Conservation (phyloP, 2,888 invertebrate genomes). For the Netelia inedita region DNA sequence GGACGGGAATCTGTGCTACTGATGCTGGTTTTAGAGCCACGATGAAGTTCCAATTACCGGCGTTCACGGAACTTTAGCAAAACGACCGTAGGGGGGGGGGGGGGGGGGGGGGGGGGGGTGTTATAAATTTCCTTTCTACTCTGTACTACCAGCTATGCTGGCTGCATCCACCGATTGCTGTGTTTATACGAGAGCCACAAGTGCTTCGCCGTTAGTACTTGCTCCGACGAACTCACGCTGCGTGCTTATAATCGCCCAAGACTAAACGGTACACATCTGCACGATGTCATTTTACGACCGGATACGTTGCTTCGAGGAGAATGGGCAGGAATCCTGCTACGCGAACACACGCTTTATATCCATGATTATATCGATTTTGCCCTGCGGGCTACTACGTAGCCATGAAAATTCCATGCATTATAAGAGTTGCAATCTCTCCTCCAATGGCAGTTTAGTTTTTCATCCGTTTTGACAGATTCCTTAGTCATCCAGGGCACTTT, state of each 20-base stretch:
- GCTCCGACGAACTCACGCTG: conserved; percentile 34
- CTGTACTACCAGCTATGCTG: conserved; percentile 20
- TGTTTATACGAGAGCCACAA: conserved; percentile 11
- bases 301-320: conserved; percentile 42
- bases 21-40: conserved; percentile 58
- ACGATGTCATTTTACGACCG: conserved; percentile 54
- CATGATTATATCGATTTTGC: conserved; percentile 20
- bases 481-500: conserved; percentile 23
- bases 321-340: conserved; percentile 37
- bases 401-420: background rate
- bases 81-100: conserved; percentile 40
- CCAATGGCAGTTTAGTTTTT: background rate
- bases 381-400: background rate
- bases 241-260: conserved; percentile 52
- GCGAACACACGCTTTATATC: conserved; percentile 39
- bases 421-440: conserved; percentile 24
- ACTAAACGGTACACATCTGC: conserved; percentile 32
- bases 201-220: conserved; percentile 35
- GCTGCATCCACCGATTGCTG: conserved; percentile 33
- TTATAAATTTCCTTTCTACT: conserved; percentile 61
- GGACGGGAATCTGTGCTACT: conserved; percentile 26
- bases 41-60: conserved; percentile 64
- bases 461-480: conserved; percentile 40
- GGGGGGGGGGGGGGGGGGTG: conserved; percentile 1
- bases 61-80: conserved; percentile 38